Percentiles rank a stretch among this genome's conserved stretches.
Evolutionary conservation across 2,113 vertebrate species (phyloP).

Genomic region (Abramis brama): DNA sequence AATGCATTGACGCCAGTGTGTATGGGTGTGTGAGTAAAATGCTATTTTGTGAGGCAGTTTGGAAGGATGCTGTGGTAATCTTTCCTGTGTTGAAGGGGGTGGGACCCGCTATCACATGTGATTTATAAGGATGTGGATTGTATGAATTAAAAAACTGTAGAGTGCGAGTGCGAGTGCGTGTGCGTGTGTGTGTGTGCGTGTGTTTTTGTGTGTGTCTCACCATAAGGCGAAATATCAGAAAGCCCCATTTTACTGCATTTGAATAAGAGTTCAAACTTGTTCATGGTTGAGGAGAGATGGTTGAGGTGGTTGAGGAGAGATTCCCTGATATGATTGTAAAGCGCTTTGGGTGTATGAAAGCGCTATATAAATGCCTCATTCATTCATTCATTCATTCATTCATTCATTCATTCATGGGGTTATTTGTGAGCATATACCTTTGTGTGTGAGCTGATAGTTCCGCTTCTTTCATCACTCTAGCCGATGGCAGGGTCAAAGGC

Average conservation of each 20-base stretch:
- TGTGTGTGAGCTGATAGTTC: background rate
- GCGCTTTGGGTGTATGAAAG: too few relatives aligned
- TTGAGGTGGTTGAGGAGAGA: too few relatives aligned
- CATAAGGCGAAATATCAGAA: background rate
- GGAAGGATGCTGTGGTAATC: constrained; percentile 21
- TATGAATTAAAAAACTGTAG: constrained; percentile 13
- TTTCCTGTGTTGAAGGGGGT: constrained; percentile 29
- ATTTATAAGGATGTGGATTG: constrained; percentile 46
- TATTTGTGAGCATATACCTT: constrained; percentile 1
- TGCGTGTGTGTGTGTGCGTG: background rate
- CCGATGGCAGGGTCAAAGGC: constrained; percentile 12
- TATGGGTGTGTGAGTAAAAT: constrained; percentile 15
- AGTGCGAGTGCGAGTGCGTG: background rate
- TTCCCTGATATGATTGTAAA: too few relatives aligned
- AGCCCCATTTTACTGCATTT: constrained; percentile 3
- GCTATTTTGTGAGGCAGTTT: constrained; percentile 40
- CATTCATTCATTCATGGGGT: background rate
- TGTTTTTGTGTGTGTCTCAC: background rate
- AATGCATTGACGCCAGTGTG: background rate
- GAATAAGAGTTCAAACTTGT: background rate
- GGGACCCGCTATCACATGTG: constrained; percentile 24
- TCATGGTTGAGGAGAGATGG: too few relatives aligned
- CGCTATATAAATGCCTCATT: too few relatives aligned
- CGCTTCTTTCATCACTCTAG: constrained; percentile 11
- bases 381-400: background rate